A percentile compares a stretch with the other conserved stretches of the same genome.
These are phyloP conservation scores for Mus spretus DNA, from an alignment of 2,797 vertebrate genomes.

Conservation along the genomic window DNA sequence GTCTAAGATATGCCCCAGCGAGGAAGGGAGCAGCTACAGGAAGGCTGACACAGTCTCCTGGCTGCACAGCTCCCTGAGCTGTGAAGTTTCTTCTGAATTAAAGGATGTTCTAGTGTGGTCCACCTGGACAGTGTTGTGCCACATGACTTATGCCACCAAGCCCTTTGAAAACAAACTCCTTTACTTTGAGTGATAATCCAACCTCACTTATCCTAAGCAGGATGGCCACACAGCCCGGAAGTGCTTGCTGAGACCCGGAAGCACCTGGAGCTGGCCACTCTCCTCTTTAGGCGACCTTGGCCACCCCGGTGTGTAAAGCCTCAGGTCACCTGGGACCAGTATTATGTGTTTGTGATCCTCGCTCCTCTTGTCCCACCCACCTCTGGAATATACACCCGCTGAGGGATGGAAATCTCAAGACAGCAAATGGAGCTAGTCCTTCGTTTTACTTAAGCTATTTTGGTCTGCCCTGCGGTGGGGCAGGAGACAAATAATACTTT, in stretches of 20 bases:
- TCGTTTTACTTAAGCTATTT: neutral
- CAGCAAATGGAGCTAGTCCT: neutral
- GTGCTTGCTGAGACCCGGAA: slow-evolving; percentile 72
- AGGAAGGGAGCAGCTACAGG: too few relatives aligned
- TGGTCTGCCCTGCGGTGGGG: neutral
- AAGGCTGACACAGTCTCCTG: neutral
- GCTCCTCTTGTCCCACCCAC: fast-evolving
- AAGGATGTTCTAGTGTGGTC: neutral
- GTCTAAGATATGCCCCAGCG: neutral
- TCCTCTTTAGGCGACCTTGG: neutral
- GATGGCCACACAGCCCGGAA: slow-evolving; percentile 58
- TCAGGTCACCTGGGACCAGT: fast-evolving
- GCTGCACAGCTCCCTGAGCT: neutral
- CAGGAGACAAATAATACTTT: neutral
- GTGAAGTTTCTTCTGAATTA: neutral
- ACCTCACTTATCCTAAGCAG: fast-evolving
- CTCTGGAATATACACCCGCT: neutral
- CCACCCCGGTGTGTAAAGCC: fast-evolving
- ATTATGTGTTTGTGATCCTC: neutral
- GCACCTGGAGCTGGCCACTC: neutral
- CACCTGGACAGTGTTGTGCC: fast-evolving
- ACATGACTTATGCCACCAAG: fast-evolving
- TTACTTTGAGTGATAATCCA: fast-evolving
- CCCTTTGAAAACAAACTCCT: fast-evolving
- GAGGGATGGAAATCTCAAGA: neutral